Conservation (phyloP, 2,888 invertebrate genomes). For the Griposia aprilina region DNA sequence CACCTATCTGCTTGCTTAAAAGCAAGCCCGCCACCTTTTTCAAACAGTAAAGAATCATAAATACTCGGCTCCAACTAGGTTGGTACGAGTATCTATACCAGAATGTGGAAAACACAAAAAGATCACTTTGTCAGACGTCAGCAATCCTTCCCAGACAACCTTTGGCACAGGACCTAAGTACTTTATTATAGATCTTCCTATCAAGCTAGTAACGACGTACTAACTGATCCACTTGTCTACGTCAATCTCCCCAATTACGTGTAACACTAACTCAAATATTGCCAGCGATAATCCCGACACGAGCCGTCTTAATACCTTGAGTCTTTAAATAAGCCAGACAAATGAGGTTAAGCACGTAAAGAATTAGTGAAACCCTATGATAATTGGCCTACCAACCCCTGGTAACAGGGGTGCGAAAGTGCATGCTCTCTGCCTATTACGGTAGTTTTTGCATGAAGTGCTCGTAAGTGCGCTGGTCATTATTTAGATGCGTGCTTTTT, state of each 20-base stretch:
- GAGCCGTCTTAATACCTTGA: constrained; percentile 66
- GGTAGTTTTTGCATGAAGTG: constrained; percentile 68
- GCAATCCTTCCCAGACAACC: background rate
- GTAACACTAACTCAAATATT: constrained; percentile 57
- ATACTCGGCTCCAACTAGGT: background rate
- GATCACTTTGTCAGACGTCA: background rate
- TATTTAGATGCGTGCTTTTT: constrained; percentile 3
- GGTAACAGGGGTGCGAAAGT: constrained; percentile 66
- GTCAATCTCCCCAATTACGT: constrained; percentile 42
- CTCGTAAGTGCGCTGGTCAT: constrained; percentile 29
- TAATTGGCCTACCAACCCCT: constrained; percentile 76
- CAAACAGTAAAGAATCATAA: background rate
- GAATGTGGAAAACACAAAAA: background rate
- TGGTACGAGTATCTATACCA: background rate
- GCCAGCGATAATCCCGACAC: constrained; percentile 67
- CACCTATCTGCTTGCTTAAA: background rate
- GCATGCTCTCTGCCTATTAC: constrained; percentile 69
- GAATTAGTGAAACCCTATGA: constrained; percentile 79
- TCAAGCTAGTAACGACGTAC: constrained; percentile 5
- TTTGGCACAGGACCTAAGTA: background rate
- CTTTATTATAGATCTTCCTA: background rate
- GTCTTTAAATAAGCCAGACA: constrained; percentile 82
- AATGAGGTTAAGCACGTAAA: constrained; percentile 82
- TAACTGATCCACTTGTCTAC: constrained; percentile 17
- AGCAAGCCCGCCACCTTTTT: background rate